phyloP scores from a whole-genome alignment of 2,113 vertebrate genomes.

The Pogonocichla stellata region DNA sequence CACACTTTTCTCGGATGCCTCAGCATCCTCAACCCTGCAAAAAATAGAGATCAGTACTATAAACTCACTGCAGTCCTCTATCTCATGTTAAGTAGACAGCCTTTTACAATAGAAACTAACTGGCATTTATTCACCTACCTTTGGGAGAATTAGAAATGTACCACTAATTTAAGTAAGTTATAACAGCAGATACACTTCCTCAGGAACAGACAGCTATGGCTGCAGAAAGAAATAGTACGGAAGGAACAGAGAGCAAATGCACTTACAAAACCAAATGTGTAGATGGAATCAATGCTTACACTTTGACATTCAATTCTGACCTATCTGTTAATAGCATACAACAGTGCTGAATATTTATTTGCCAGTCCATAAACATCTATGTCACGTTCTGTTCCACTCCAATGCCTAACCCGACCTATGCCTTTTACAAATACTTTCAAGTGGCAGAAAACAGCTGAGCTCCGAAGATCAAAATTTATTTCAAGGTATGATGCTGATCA shows the following conservation, averaged over 20 bases:
- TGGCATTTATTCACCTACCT: neutral
- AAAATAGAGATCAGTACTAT: neutral
- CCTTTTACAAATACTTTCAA: neutral
- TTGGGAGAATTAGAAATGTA: neutral
- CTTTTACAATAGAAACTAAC: neutral
- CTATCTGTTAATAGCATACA: neutral
- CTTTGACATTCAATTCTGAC: neutral
- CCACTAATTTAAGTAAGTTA: neutral
- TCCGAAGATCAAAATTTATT: neutral
- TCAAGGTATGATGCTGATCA: neutral
- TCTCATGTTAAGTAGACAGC: neutral
- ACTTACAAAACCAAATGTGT: neutral
- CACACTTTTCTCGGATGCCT: slow-evolving; percentile 85
- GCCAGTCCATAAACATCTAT: neutral
- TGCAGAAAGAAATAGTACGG: fast-evolving
- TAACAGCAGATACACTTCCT: neutral
- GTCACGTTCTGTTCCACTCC: neutral
- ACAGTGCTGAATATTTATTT: neutral
- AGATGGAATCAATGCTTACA: neutral
- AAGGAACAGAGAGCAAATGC: neutral
- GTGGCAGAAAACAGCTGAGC: neutral
- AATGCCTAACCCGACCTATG: neutral
- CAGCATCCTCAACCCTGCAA: slow-evolving; percentile 86
- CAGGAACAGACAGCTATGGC: neutral
- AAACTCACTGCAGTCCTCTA: neutral